Base-by-base conservation (phyloP, 2,888 invertebrate genomes). In the Tipula vernalis region DNA sequence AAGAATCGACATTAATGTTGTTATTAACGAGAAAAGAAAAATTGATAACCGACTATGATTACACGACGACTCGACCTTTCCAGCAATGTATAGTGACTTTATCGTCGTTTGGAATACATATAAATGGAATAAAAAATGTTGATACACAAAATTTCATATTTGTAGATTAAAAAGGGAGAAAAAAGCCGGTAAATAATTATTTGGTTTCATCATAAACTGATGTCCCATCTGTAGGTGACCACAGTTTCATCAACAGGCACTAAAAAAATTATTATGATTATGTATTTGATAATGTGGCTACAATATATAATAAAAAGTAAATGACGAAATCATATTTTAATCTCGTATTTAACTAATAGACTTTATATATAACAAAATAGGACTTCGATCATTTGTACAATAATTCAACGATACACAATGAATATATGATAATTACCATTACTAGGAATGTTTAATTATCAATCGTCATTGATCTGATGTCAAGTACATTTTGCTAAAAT, bases 1-100 rank as follows among this genome's bases (percentile, higher is more conserved):
- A 39, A 71, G 8, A 86, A 57, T 87, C 47, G 28, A 39, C 42
- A 15, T 41, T 87, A 10, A 44, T 47, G 86, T 87, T 87, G 18
- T 18, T 71, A 71, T 71, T 71, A 12, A 28, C 6, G 18, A 18
- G 28, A 71, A 71, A 71, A 28, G 10, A 71, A 15, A 71, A 71
- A 71, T 28, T 71, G 71, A 71, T 71, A 71, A 71, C 71, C 71
- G 71, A 71, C 71, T 28, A 4, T 71, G 71, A 71, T 71, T 71
- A 71, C 18, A 28, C 2, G 51, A 51, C n/a, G 71, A 10, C 71
- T 71, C 71, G 71, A 71, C 71, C 71, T 71, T 71, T 71, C 71
- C 8, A 71, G 28, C 5, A 28, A 18, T 10, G 15, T 57, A 15
- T n/a, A 71, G 51, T 28, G 10, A 28, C 18, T 71, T 71, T 71